Percentiles rank a stretch among this genome's conserved stretches.
Conservation (phyloP, 1,140 invertebrate genomes). For the Pinna nobilis region DNA sequence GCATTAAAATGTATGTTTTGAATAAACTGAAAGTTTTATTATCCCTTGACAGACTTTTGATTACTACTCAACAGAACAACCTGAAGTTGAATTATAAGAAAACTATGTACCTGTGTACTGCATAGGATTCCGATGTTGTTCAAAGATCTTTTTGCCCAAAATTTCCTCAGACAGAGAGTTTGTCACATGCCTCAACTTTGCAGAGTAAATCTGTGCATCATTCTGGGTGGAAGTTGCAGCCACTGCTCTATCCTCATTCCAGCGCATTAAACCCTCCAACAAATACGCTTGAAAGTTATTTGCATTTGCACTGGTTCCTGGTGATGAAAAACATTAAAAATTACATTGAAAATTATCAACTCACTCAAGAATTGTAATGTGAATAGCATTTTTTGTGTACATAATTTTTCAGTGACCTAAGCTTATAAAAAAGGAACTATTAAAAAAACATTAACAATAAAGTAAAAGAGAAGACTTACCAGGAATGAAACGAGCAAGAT, state of each 20-base stretch:
- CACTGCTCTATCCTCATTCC: conserved; percentile 43
- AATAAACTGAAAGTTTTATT: no score
- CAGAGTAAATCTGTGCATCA: neutral
- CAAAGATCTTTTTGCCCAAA: conserved; percentile 14
- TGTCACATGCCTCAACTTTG: neutral
- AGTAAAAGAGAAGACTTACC: neutral
- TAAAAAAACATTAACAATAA: neutral
- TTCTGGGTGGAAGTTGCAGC: conserved; percentile 7
- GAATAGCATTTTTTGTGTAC: no score
- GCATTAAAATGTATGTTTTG: neutral
- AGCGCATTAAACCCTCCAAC: conserved; percentile 46
- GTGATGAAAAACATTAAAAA: no score
- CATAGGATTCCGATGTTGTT: neutral
- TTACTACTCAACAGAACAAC: neutral
- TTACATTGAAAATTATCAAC: no score
- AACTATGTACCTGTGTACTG: conserved; percentile 11
- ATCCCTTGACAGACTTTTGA: no score
- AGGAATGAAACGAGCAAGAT: conserved; percentile 36
- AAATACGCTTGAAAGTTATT: conserved; percentile 51
- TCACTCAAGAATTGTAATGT: no score
- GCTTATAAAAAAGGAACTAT: neutral
- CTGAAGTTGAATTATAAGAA: neutral
- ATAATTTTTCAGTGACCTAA: neutral
- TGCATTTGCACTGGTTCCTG: conserved; percentile 45
- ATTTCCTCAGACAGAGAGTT: conserved; percentile 1